Percentiles rank a stretch among this genome's conserved stretches.
Conservation (phyloP, 2,797 vertebrate species). For the Microcaecilia unicolor region DNA sequence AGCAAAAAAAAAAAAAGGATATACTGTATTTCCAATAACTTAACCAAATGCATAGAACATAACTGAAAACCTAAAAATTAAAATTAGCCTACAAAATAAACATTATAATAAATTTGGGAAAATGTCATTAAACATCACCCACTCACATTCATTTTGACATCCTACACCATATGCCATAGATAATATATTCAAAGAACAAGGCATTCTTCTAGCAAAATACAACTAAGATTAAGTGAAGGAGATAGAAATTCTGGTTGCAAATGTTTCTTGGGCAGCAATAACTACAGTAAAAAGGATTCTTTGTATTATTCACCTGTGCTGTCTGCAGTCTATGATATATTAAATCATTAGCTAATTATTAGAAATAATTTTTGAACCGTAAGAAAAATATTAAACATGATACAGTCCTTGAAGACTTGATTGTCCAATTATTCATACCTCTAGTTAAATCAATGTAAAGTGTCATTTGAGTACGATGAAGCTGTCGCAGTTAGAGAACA, state of each 20-base stretch:
- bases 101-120: constrained; percentile 65
- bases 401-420: neutral
- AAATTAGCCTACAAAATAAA: too few relatives aligned
- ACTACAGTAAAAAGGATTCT: constrained; percentile 6
- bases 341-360: neutral
- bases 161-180: constrained; percentile 46
- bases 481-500: neutral
- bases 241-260: constrained; percentile 15
- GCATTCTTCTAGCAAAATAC: constrained; percentile 26
- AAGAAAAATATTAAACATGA: neutral
- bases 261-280: constrained; percentile 12
- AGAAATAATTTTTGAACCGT: neutral
- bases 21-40: neutral
- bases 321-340: neutral
- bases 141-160: constrained; percentile 58
- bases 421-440: neutral
- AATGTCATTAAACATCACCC: constrained; percentile 57
- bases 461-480: neutral
- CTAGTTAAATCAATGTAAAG: neutral
- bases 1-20: too few relatives aligned
- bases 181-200: constrained; percentile 40
- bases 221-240: constrained; percentile 15
- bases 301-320: neutral
- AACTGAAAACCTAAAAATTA: neutral
- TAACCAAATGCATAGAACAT: neutral